Evolutionary conservation across 92 coral and sea anemone species (phyloP), one percentile per base, ranked within the genome.

Genomic region (Zoanthus gigantus): DNA sequence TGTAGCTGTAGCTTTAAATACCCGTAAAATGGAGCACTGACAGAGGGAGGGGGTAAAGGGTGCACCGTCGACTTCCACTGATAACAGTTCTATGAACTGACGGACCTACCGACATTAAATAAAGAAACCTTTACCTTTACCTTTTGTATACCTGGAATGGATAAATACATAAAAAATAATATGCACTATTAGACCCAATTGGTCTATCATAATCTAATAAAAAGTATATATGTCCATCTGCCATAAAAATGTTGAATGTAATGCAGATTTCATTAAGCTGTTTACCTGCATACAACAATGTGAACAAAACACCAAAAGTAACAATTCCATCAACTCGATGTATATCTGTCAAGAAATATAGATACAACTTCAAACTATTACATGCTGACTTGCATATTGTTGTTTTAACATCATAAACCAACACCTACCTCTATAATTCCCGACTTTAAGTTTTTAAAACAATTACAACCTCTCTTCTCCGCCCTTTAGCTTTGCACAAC

Each of bases 301-400:
- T 78, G 71, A 77, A 77, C 83, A 56, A n/a, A 56, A 78, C 83
- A 56, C 71, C 83, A 57, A 78, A 52, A 78, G 71, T 78, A 78
- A 78, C 83, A 78, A 57, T 57, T 78, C 83, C 34, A 78, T 78
- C 71, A 78, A 78, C 83, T 78, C 69, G 54, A 78, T 78, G 83
- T 57, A 78, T 78, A 78, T 78, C 67, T 78, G 69, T 57, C 83
- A 78, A 78, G 71, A 57, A 78, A 78, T 78, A 78, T 56, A 78
- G 71, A 78, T 56, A 78, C 71, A 78, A 78, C 32, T 78, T 78
- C 69, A 78, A 78, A 78, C 83, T 34, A 56, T 78, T 78, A 78
- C 83, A 56, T 56, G 83, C 83, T 54, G 83, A 78, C 83, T 56
- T 78, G 69, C 83, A 78, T 78, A 57, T 78, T 56, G n/a, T n/a